Conservation (phyloP, 35 echinoderm and acorn worm genomes). For the Stichopus chloronotus region DNA sequence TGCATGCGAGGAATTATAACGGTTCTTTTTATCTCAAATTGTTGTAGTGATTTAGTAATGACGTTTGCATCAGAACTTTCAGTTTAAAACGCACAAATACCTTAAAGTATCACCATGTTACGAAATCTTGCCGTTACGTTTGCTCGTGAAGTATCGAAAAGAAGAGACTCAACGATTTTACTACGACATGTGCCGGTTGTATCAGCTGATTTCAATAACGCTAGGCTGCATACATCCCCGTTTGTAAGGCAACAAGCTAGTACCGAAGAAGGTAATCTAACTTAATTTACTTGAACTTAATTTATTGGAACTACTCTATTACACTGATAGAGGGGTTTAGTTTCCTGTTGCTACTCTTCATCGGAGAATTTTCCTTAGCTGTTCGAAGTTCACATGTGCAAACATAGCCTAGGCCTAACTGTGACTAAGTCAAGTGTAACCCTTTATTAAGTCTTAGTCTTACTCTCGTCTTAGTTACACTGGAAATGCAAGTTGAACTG, state of each 20-base stretch:
- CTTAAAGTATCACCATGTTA: not conserved
- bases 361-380: no score
- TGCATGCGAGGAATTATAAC: not conserved
- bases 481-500: no score
- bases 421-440: no score
- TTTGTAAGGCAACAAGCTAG: not conserved
- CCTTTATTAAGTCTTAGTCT: no score
- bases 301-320: no score
- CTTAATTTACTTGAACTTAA: not conserved
- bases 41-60: not conserved
- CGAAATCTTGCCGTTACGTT: constrained; percentile 19
- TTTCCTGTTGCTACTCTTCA: no score
- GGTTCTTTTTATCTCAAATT: not conserved
- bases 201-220: constrained; percentile 41
- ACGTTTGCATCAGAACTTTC: not conserved
- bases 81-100: not conserved
- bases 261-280: not conserved
- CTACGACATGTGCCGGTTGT: not conserved
- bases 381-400: no score
- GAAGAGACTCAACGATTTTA: constrained; percentile 2
- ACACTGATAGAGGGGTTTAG: no score
- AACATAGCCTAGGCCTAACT: no score
- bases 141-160: constrained; percentile 7
- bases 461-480: no score
- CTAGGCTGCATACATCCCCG: constrained; percentile 35